Percentiles rank a stretch among this genome's conserved stretches.
Evolutionary conservation across 2,797 vertebrate genomes (phyloP).

Genomic region (Semaprochilodus insignis): DNA sequence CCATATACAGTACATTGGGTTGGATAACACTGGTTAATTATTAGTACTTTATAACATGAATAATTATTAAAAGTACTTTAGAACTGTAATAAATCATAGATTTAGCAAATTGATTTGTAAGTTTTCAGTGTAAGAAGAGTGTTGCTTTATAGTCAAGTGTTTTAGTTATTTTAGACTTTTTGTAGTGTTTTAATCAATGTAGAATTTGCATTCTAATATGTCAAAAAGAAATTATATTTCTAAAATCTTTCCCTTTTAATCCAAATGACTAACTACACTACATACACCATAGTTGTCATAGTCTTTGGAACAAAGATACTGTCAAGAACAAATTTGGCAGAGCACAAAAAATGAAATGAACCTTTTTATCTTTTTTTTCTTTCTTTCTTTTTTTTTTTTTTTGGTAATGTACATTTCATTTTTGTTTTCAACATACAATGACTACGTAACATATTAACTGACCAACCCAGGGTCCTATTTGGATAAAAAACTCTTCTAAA

Average conservation of each 20-base stretch:
- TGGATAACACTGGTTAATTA: slow-evolving; percentile 7
- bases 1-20: background rate
- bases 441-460: slow-evolving; percentile 63
- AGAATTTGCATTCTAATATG: background rate
- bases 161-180: background rate
- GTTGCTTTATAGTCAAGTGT: background rate
- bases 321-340: slow-evolving; percentile 70
- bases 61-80: background rate
- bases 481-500: background rate
- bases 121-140: background rate
- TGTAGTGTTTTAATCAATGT: background rate
- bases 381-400: slow-evolving; percentile 1
- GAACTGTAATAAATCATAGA: slow-evolving; percentile 2
- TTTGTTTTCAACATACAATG: slow-evolving; percentile 60
- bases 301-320: slow-evolving; percentile 63
- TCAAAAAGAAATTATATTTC: background rate
- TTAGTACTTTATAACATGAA: background rate
- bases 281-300: slow-evolving; percentile 1
- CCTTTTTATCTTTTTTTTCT: slow-evolving; percentile 34
- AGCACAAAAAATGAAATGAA: slow-evolving; percentile 66
- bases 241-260: slow-evolving; percentile 12
- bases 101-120: background rate
- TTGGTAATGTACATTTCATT: slow-evolving; percentile 63
- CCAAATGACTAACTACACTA: background rate
- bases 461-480: slow-evolving; percentile 63